Evolutionary conservation across 2,888 invertebrate species (phyloP), one percentile per base, ranked within the genome.

Genomic region (Dasysyrphus tricinctus): DNA sequence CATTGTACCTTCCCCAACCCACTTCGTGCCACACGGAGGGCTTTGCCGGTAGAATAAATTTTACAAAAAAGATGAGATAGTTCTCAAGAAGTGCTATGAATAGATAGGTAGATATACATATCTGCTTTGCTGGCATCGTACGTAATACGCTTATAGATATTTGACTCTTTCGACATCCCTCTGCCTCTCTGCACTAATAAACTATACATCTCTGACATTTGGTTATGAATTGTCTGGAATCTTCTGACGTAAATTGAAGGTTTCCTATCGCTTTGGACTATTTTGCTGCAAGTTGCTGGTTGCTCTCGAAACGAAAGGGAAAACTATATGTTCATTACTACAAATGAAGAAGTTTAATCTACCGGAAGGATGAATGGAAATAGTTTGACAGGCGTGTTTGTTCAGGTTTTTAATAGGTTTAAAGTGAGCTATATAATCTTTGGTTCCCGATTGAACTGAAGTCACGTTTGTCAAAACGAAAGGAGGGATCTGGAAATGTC

Each of bases 141-240:
- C 3, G 32, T 5, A 72, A 76, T 76, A 57, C 59, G 42, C 39
- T 77, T 59, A n/a, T n/a, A 72, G 49, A 37, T 63, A 72, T 63
- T 65, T 77, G 73, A 77, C 61, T 84, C 63, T 57, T 39, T 24
- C n/a, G n/a, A 3, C 5, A 9, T 11, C 1, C 24, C n/a, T 9
- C 2, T 4, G 3, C 29, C 9, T 2, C 49, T 34, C 57, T 32
- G 3, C n/a, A n/a, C n/a, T 57, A 16, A 8, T 29, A 24, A 24
- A 39, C 37, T 76, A 57, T 16, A 65, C 47, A 34, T 67, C 37
- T 59, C 70, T 76, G 85, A 81, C 80, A 73, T 84, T 59, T 72
- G 84, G 84, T 84, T 84, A 81, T 85, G 85, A 81, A 77, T 81
- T 81, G 81, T 78, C 78, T 77, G 16, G 34, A 65, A 77, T 63